phyloP scores from a whole-genome alignment of 1,140 invertebrate genomes.

The Propsilocerus akamusi region DNA sequence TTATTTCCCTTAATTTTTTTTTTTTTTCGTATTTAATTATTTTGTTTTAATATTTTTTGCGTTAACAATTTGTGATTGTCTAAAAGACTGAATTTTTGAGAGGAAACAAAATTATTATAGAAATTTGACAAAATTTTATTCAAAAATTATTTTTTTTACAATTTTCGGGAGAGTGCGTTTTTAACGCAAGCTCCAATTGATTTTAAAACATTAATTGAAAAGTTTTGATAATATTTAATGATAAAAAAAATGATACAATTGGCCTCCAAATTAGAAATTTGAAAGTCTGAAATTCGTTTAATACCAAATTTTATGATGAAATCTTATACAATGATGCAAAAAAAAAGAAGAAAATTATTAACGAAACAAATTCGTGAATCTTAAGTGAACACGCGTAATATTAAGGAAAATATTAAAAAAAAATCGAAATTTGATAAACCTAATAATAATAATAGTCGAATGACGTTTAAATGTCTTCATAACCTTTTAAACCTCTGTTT shows the following conservation, averaged over 20 bases:
- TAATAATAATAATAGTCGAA: no score
- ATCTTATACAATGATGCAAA: not conserved
- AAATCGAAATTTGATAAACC: no score
- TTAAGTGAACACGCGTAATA: no score
- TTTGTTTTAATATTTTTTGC: slow-evolving; percentile 11
- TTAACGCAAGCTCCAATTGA: not conserved
- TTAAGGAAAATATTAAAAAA: no score
- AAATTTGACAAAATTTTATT: slow-evolving; percentile 3
- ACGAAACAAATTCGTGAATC: no score
- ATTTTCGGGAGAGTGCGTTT: not conserved
- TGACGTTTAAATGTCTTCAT: no score
- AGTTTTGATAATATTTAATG: not conserved
- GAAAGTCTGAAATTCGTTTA: slow-evolving; percentile 4
- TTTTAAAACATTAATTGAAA: not conserved
- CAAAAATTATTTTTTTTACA: not conserved
- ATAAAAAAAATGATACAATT: slow-evolving; percentile 1
- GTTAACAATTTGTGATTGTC: slow-evolving; percentile 10
- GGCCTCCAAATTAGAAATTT: slow-evolving; percentile 2
- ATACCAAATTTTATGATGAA: slow-evolving; percentile 1
- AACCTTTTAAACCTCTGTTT: no score
- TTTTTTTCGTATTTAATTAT: slow-evolving; percentile 1
- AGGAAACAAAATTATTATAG: slow-evolving; percentile 10
- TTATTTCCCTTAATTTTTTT: not conserved
- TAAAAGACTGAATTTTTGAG: slow-evolving; percentile 8
- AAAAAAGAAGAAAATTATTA: no score